Conservation (phyloP, 2,888 invertebrate genomes). For the Eurytoma californica region DNA sequence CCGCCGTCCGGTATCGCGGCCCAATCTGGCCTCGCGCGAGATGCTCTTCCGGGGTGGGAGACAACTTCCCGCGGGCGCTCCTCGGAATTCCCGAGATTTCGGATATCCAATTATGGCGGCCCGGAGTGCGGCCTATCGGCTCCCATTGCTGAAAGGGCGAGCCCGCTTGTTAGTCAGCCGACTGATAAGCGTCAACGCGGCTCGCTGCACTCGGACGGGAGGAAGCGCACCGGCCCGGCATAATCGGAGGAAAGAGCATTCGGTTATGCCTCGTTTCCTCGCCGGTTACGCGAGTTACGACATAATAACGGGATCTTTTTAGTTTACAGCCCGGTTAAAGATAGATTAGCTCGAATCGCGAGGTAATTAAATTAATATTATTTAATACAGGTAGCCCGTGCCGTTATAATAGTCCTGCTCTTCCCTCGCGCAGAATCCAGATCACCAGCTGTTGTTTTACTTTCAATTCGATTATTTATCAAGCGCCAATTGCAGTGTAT, state of each 20-base stretch:
- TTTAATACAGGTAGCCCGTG: background rate
- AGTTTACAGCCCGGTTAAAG: background rate
- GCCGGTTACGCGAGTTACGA: background rate
- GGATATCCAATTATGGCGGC: slow-evolving; percentile 35
- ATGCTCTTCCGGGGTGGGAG: slow-evolving; percentile 6
- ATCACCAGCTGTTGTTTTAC: background rate
- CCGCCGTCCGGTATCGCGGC: slow-evolving; percentile 17
- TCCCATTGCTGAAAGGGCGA: background rate
- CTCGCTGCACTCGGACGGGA: too few relatives aligned
- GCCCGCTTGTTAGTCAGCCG: slow-evolving; percentile 8
- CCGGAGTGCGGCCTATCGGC: background rate
- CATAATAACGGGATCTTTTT: background rate
- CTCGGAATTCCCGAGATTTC: slow-evolving; percentile 17
- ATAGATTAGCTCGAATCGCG: background rate
- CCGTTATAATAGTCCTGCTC: background rate
- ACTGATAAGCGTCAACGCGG: background rate
- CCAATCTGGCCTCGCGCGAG: slow-evolving; percentile 5
- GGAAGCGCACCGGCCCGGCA: background rate
- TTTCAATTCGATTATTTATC: slow-evolving; percentile 24
- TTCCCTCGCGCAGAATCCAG: background rate
- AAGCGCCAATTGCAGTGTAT: slow-evolving; percentile 12
- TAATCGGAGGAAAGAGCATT: background rate
- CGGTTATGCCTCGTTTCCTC: background rate
- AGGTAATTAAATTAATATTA: slow-evolving; percentile 17
- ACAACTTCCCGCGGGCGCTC: background rate